A percentile compares a stretch with the other conserved stretches of the same genome.
phyloP scores from a whole-genome alignment of 2,797 vertebrate genomes.

The Gorsachius magnificus region DNA sequence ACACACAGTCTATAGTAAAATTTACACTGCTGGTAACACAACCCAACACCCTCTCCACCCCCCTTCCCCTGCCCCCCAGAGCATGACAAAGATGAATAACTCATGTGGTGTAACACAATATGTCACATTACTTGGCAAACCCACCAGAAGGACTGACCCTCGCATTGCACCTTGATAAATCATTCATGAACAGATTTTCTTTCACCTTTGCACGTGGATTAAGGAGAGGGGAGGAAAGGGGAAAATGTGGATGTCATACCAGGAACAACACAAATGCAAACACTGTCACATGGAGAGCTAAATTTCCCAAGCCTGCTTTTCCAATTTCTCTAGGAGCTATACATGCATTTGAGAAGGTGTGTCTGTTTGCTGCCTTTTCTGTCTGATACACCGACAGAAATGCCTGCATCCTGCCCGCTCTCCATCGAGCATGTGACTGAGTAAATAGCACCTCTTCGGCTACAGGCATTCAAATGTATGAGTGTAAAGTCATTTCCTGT shows the following conservation, averaged over 20 bases:
- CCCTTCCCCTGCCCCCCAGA: not conserved
- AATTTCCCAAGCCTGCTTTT: not conserved
- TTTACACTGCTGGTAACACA: not conserved
- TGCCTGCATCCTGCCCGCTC: not conserved
- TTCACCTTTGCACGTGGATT: conserved; percentile 16
- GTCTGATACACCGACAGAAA: not conserved
- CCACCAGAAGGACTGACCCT: not conserved
- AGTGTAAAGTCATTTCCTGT: not conserved
- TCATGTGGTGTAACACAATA: not conserved
- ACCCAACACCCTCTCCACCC: not conserved
- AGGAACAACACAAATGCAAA: conserved; percentile 3
- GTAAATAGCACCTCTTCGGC: not conserved
- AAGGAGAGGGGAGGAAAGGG: not conserved
- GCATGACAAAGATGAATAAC: not conserved
- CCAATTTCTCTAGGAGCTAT: not conserved
- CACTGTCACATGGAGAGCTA: not conserved
- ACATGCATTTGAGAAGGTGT: not conserved
- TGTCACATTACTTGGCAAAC: not conserved
- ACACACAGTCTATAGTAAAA: not conserved
- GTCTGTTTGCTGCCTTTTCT: not conserved
- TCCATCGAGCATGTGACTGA: not conserved
- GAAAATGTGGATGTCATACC: not conserved
- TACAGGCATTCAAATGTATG: not conserved
- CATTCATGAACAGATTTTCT: not conserved
- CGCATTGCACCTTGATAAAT: not conserved